Evolutionary conservation across 2,113 vertebrate species (phyloP).

Genomic region (Muscicapa adusta): DNA sequence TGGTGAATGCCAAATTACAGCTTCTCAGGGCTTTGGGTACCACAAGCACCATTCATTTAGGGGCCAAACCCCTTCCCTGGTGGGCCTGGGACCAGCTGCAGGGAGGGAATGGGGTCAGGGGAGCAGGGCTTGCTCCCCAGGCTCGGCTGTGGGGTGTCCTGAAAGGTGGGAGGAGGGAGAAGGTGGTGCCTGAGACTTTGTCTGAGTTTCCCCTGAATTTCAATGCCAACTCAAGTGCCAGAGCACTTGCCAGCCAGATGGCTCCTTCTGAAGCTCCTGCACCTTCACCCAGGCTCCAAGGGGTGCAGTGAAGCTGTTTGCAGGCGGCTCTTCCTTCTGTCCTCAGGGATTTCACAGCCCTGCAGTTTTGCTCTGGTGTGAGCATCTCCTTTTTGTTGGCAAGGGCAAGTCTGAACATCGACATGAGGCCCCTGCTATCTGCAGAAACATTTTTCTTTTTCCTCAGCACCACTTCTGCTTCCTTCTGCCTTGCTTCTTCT

Average conservation of each 20-base stretch:
- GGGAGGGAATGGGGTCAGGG: background rate
- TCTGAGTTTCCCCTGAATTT: background rate
- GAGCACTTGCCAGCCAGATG: background rate
- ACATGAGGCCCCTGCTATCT: background rate
- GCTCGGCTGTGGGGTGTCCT: background rate
- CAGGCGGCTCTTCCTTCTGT: background rate
- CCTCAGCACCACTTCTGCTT: background rate
- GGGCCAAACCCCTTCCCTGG: background rate
- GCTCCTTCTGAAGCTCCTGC: background rate
- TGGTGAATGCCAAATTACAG: background rate
- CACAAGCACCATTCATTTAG: background rate
- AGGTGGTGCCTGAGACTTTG: background rate
- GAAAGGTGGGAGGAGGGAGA: background rate
- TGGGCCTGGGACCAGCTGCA: background rate
- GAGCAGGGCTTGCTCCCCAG: background rate
- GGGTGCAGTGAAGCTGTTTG: background rate
- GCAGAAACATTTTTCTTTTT: background rate
- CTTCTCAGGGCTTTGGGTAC: background rate
- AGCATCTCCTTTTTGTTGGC: background rate
- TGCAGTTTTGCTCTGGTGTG: background rate
- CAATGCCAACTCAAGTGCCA: background rate
- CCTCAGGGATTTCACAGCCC: background rate
- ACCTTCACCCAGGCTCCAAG: background rate
- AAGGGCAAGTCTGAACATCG: background rate
- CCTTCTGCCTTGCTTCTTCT: background rate